Percentiles rank a stretch among this genome's conserved stretches.
Conservation (phyloP, 2,888 invertebrate species). For the Nomada ruficornis region DNA sequence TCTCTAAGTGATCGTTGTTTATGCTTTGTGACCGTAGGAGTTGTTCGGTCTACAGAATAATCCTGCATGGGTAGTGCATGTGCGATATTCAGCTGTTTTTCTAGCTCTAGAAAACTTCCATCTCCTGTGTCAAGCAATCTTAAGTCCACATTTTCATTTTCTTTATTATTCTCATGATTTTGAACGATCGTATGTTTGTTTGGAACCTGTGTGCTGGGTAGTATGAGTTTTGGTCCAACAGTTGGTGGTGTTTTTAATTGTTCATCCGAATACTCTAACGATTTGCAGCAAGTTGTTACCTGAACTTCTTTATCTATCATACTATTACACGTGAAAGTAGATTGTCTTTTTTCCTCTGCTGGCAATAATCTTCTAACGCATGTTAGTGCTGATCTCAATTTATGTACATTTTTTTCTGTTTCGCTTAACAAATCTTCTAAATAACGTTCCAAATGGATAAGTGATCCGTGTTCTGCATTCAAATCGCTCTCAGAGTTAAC, state of each 20-base stretch:
- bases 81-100: slow-evolving; percentile 35
- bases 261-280: not conserved
- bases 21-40: slow-evolving; percentile 11
- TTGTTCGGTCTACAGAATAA: not conserved
- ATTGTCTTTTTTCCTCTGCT: not conserved
- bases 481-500: not conserved
- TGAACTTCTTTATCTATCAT: slow-evolving; percentile 27
- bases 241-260: not conserved
- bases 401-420: slow-evolving; percentile 32
- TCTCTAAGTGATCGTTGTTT: slow-evolving; percentile 60
- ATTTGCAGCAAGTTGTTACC: slow-evolving; percentile 6
- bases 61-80: not conserved
- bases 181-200: not conserved
- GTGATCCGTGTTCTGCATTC: not conserved
- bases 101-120: slow-evolving; percentile 43
- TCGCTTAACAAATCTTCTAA: slow-evolving; percentile 25
- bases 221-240: not conserved
- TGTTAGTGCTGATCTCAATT: slow-evolving; percentile 34
- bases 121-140: not conserved
- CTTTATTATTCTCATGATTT: slow-evolving; percentile 28
- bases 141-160: slow-evolving; percentile 9
- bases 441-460: slow-evolving; percentile 25
- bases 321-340: not conserved
- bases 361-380: slow-evolving; percentile 14
- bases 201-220: not conserved